A percentile compares a stretch with the other conserved stretches of the same genome.
Conservation (phyloP, 2,113 vertebrate genomes). For the Poecile atricapillus region DNA sequence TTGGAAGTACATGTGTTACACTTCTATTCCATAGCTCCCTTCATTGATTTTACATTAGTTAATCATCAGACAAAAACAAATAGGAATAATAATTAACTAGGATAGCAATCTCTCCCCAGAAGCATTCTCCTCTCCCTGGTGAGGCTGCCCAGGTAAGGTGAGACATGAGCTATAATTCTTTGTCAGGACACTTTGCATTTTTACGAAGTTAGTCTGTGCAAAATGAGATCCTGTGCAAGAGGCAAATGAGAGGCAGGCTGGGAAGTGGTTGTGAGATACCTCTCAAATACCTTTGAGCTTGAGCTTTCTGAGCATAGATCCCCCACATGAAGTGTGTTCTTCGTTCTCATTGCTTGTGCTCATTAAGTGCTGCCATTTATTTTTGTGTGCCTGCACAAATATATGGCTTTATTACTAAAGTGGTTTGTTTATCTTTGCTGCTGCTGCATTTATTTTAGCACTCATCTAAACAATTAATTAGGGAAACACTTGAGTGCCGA, state of each 20-base stretch:
- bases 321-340: background rate
- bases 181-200: background rate
- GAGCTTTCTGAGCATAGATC: background rate
- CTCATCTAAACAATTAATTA: constrained; percentile 71
- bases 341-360: background rate
- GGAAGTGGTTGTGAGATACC: background rate
- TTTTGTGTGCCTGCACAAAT: constrained; percentile 61
- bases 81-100: background rate
- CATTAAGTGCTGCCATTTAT: constrained; percentile 50
- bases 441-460: constrained; percentile 64
- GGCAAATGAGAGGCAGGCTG: background rate
- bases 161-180: background rate
- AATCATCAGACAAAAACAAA: background rate
- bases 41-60: background rate
- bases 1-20: background rate
- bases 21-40: background rate
- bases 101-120: background rate
- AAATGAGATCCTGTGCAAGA: background rate
- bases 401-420: constrained; percentile 65
- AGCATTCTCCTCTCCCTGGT: background rate
- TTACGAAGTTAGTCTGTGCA: background rate
- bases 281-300: background rate
- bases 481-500: constrained; percentile 49
- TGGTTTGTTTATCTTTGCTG: constrained; percentile 64
- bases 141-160: background rate